Conservation (phyloP, 2,113 vertebrate species). For the Phaetusa simplex region DNA sequence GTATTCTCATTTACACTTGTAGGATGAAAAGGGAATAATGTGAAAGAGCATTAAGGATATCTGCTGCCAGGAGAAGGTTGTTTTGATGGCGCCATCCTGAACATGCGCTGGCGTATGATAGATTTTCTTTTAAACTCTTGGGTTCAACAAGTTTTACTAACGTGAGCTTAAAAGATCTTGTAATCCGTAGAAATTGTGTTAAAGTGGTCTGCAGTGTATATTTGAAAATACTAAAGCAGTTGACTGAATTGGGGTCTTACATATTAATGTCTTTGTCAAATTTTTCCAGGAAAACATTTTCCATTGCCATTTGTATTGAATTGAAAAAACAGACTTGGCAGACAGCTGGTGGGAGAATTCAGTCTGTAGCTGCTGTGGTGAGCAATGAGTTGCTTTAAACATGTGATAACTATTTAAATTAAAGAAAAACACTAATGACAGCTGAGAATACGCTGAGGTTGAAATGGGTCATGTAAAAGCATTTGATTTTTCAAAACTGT, state of each 20-base stretch:
- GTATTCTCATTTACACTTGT: background rate
- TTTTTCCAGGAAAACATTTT: constrained; percentile 25
- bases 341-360: constrained; percentile 49
- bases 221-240: background rate
- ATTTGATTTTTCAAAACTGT: background rate
- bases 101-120: background rate
- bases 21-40: background rate
- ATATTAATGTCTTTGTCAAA: background rate
- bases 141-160: background rate
- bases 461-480: constrained; percentile 17
- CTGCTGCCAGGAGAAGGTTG: background rate
- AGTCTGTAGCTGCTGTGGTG: constrained; percentile 5
- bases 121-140: background rate
- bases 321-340: background rate
- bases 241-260: background rate
- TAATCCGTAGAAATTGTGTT: background rate
- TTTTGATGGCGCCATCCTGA: background rate
- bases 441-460: constrained; percentile 26
- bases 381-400: constrained; percentile 29
- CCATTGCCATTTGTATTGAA: background rate
- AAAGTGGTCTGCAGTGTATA: background rate
- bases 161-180: background rate
- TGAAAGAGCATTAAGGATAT: background rate
- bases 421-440: constrained; percentile 42
- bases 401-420: constrained; percentile 43